Conservation (phyloP, 2,888 invertebrate species). For the Eupelmus urozonus region DNA sequence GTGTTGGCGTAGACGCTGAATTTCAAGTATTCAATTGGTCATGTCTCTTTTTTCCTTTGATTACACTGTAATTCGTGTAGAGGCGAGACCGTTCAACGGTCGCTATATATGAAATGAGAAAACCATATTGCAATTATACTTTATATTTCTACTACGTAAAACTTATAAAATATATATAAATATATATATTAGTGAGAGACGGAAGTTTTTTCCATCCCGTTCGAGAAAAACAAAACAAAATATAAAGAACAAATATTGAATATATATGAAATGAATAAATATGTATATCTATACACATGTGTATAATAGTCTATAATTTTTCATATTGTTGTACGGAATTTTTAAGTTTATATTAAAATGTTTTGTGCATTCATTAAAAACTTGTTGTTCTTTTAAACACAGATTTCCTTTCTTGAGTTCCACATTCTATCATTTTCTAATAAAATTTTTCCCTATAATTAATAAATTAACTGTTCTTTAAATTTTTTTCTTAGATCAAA, state of each 20-base stretch:
- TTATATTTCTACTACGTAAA: constrained; percentile 66
- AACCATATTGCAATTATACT: constrained; percentile 58
- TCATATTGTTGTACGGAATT: constrained; percentile 91
- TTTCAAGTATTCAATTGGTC: constrained; percentile 19
- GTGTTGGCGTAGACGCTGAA: constrained; percentile 37
- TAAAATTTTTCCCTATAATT: no score
- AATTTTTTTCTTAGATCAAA: no score
- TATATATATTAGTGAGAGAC: constrained; percentile 80
- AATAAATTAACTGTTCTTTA: no score
- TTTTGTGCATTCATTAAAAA: constrained; percentile 85
- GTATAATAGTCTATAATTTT: constrained; percentile 89
- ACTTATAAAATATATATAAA: constrained; percentile 62
- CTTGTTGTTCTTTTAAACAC: constrained; percentile 40
- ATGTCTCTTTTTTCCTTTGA: constrained; percentile 12
- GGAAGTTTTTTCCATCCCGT: constrained; percentile 83
- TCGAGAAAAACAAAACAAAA: constrained; percentile 65
- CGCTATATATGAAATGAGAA: constrained; percentile 26
- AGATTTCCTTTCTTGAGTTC: neutral
- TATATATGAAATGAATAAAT: constrained; percentile 53
- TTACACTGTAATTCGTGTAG: constrained; percentile 46
- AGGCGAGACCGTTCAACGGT: constrained; percentile 63
- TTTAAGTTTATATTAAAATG: constrained; percentile 93
- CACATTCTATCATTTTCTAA: no score
- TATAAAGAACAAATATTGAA: constrained; percentile 44
- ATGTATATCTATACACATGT: constrained; percentile 74